Evolutionary conservation across 2,113 vertebrate genomes (phyloP), one percentile per base, ranked within the genome.

Genomic region (Brevimyrus niger): DNA sequence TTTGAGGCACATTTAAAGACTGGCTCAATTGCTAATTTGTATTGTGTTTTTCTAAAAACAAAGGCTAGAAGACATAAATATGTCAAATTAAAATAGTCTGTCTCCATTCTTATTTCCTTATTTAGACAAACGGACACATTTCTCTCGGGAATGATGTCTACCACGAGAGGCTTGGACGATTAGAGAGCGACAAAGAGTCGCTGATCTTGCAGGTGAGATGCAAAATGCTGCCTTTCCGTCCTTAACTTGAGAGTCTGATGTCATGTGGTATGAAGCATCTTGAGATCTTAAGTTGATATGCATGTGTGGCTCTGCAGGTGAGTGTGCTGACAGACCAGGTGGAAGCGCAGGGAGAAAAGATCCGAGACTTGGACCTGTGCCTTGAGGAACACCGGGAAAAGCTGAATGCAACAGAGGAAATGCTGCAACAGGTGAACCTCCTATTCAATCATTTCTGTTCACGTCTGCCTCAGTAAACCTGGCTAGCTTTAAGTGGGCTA

Each of bases 281-380:
- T 53, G 19, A 10, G 73, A 53, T 55, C n/a, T n/a, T n/a, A n/a
- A n/a, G n/a, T n/a, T n/a, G 48, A 44, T 15, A 38, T 3, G 65
- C 8, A 38, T 55, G 55, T 21, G 90, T 65, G 92, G 21, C 3
- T 44, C 23, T 90, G 2, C 92, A 99, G 98, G 98, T 99, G 4
- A 99, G 98, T 86, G 98, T 99, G 89, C 94, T 99, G 90, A 99
- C 98, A 0, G 98, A 99, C 94, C 98, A 99, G 92, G 98, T 99
- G 88, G 98, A 99, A 89, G 98, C 98, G 35, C 98, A 99, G 55
- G 98, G 98, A 51, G 98, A 99, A 92, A 99, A 99, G 95, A 99
- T 99, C 90, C 95, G 98, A 21, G 98, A 99, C 91, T 93, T 99
- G 90, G 98, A 99, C 88, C 92, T 98, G 86, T 99, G 97, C 92